Percentiles rank a stretch among this genome's conserved stretches.
Conservation (phyloP, 2,113 vertebrate genomes). For the Salvelinus alpinus region DNA sequence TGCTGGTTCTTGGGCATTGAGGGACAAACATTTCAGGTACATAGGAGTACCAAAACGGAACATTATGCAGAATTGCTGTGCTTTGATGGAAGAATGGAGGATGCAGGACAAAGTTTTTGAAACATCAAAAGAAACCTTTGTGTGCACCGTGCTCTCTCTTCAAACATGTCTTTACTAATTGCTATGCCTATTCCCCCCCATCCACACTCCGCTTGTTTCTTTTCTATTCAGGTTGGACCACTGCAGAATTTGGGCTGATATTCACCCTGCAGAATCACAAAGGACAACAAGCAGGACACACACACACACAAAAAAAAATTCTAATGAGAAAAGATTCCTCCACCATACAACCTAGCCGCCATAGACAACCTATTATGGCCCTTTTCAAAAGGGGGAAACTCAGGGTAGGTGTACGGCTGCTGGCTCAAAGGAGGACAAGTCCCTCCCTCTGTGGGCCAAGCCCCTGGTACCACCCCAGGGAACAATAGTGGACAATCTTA, state of each 20-base stretch:
- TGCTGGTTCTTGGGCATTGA: background rate
- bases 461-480: constrained; percentile 66
- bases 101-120: constrained; percentile 67
- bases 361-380: constrained; percentile 75
- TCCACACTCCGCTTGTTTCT: constrained; percentile 50
- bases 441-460: constrained; percentile 46
- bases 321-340: constrained; percentile 85
- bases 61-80: constrained; percentile 55
- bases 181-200: constrained; percentile 66
- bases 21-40: background rate
- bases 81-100: constrained; percentile 58
- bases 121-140: constrained; percentile 71
- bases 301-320: constrained; percentile 47
- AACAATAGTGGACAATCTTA: constrained; percentile 79
- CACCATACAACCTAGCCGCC: constrained; percentile 71
- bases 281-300: constrained; percentile 55
- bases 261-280: constrained; percentile 76
- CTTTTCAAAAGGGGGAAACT: constrained; percentile 63
- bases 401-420: constrained; percentile 45
- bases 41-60: constrained; percentile 33
- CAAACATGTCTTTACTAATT: constrained; percentile 83
- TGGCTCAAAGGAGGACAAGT: constrained; percentile 25
- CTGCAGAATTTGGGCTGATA: constrained; percentile 54
- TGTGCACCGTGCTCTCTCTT: constrained; percentile 27
- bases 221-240: constrained; percentile 49